Percentiles rank a stretch among this genome's conserved stretches.
Conservation (phyloP, 2,113 vertebrate species). For the Dromaius novaehollandiae region DNA sequence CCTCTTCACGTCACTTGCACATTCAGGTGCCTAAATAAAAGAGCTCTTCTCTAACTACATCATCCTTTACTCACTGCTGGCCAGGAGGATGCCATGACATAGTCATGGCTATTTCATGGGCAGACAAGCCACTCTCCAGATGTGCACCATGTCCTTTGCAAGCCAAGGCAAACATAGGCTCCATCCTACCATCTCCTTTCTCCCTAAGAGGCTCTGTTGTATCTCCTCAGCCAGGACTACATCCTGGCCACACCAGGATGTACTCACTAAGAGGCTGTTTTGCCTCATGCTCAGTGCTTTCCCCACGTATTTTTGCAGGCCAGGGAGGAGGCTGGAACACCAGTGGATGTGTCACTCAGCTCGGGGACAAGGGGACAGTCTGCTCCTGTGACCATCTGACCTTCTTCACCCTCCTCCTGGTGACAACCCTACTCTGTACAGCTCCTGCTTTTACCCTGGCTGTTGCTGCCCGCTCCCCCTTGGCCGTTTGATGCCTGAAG, state of each 20-base stretch:
- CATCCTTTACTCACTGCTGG: not conserved
- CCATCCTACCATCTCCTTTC: no score
- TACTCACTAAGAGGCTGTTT: not conserved
- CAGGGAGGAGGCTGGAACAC: constrained; percentile 76
- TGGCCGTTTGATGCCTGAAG: not conserved
- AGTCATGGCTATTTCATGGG: not conserved
- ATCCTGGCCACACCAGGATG: no score
- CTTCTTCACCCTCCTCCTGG: constrained; percentile 90
- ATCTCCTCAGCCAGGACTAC: no score
- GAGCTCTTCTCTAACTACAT: not conserved
- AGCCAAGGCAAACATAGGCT: not conserved
- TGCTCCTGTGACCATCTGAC: constrained; percentile 87
- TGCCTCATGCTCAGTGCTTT: rapidly evolving
- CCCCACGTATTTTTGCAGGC: not conserved
- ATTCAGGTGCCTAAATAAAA: not conserved
- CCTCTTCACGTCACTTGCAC: not conserved
- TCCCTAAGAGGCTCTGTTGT: no score
- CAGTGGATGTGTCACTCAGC: constrained; percentile 69
- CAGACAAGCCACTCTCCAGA: not conserved
- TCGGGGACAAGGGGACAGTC: not conserved
- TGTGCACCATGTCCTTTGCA: not conserved
- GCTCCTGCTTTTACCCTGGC: not conserved
- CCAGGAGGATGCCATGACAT: not conserved
- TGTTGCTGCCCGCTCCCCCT: not conserved
- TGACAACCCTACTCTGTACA: constrained; percentile 47